phyloP scores from a whole-genome alignment of 2,113 vertebrate genomes.

The Alaudala cheleensis region DNA sequence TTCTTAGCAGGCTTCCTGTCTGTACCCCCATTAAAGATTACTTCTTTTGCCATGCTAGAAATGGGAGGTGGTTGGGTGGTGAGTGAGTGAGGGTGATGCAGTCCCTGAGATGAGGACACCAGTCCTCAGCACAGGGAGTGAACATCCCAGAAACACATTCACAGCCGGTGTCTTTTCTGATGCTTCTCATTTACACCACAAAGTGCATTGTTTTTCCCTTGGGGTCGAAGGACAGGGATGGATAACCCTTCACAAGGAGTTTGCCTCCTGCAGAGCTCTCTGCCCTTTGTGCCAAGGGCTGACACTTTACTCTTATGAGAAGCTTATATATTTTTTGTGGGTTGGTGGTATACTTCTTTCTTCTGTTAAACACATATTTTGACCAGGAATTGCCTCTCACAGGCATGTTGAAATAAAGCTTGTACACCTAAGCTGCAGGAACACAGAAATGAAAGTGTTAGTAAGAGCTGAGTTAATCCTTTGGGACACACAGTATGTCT shows the following conservation, averaged over 20 bases:
- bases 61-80: neutral
- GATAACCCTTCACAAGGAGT: accelerated
- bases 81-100: neutral
- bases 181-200: neutral
- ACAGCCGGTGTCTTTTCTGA: neutral
- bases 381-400: neutral
- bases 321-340: neutral
- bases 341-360: neutral
- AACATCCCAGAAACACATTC: neutral
- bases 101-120: neutral
- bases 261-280: neutral
- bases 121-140: neutral
- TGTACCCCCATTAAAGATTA: neutral
- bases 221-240: neutral
- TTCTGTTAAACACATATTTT: neutral
- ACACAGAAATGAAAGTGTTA: neutral
- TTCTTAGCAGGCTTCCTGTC: neutral
- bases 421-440: neutral
- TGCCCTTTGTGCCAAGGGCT: neutral
- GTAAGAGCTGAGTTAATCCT: neutral
- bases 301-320: neutral
- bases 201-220: neutral
- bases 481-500: neutral
- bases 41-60: neutral
- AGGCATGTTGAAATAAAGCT: neutral